phyloP scores from a whole-genome alignment of 1,140 invertebrate genomes.

The Aleiodes sp. region DNA sequence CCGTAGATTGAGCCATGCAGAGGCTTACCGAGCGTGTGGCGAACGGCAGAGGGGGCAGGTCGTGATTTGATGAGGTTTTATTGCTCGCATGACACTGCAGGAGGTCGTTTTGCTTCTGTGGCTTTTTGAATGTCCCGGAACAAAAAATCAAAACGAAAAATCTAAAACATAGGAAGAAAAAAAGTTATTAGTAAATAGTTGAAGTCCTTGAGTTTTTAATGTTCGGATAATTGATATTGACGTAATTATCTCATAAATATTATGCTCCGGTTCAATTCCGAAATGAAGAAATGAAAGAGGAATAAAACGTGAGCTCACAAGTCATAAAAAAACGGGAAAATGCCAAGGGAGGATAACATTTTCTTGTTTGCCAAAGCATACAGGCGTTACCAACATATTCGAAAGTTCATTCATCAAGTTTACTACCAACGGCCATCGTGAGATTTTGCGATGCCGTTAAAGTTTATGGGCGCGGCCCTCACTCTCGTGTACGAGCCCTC shows the following conservation, averaged over 20 bases:
- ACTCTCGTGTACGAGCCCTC: slow-evolving; percentile 36
- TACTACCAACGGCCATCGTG: slow-evolving; percentile 39
- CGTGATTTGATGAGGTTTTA: slow-evolving; percentile 68
- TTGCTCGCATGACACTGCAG: slow-evolving; percentile 59
- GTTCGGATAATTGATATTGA: too few species aligned
- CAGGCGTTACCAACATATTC: slow-evolving; percentile 30
- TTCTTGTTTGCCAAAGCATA: slow-evolving; percentile 2
- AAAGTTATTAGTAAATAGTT: too few species aligned
- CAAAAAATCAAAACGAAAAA: too few species aligned
- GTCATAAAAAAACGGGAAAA: neutral
- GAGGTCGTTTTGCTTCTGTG: slow-evolving; percentile 44
- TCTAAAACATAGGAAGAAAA: too few species aligned
- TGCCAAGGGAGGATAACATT: neutral
- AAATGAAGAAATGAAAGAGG: neutral
- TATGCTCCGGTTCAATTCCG: neutral
- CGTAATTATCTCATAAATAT: too few species aligned
- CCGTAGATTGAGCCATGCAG: slow-evolving; percentile 62
- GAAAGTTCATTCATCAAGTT: slow-evolving; percentile 52
- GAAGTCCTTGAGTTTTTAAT: too few species aligned
- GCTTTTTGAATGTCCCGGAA: slow-evolving; percentile 4
- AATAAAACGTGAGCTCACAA: neutral
- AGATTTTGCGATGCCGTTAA: slow-evolving; percentile 60
- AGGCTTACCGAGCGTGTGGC: slow-evolving; percentile 55
- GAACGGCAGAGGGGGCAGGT: slow-evolving; percentile 48
- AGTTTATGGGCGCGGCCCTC: slow-evolving; percentile 62